These are phyloP conservation scores for Apolygus lucorum DNA, from an alignment of 1,140 invertebrate species.

Conservation along the genomic window DNA sequence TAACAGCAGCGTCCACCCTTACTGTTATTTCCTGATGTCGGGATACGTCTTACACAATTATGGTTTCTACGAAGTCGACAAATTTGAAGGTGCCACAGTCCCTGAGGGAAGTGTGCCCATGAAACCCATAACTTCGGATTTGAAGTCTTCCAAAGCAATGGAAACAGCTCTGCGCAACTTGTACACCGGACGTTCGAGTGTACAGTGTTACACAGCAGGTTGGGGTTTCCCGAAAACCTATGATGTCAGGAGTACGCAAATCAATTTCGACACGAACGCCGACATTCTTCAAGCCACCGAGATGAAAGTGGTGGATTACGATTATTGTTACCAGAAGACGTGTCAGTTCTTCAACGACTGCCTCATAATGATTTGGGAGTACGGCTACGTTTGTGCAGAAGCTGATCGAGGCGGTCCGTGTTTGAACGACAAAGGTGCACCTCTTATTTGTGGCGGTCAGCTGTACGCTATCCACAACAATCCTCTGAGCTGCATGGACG, in stretches of 20 bases:
- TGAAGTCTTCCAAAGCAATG: no score
- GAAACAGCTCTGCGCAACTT: neutral
- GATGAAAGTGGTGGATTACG: neutral
- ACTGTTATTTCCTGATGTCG: neutral
- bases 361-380: neutral
- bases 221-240: neutral
- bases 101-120: no score
- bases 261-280: neutral
- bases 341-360: neutral
- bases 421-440: neutral
- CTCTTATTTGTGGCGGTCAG: neutral
- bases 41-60: neutral
- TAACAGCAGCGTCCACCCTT: conserved; percentile 8
- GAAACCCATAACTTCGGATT: no score
- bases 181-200: neutral
- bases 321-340: neutral
- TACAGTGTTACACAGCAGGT: neutral
- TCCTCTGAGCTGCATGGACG: neutral
- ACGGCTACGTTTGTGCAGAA: neutral
- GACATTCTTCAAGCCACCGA: neutral
- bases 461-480: neutral
- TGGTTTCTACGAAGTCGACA: neutral
- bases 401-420: neutral
- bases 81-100: neutral
- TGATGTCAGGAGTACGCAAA: neutral